phyloP scores from a whole-genome alignment of 2,888 invertebrate species.

The Eledona agricola region DNA sequence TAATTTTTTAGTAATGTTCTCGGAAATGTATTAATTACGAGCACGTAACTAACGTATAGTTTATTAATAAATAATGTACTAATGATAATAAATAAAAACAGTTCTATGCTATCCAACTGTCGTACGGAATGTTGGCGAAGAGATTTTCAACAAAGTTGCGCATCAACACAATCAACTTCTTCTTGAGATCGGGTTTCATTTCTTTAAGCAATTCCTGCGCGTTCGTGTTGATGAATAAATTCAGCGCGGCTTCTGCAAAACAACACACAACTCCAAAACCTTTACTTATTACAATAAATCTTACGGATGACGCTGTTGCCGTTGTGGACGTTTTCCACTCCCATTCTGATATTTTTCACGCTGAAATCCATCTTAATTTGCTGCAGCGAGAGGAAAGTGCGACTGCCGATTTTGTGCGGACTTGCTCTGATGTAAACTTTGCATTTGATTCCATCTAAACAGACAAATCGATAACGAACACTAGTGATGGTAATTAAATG shows the following conservation, averaged over 20 bases:
- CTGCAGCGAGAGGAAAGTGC: slow-evolving; percentile 75
- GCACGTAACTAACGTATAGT: slow-evolving; percentile 5
- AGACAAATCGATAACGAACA: slow-evolving; percentile 1
- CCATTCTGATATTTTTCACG: slow-evolving; percentile 84
- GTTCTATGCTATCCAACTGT: slow-evolving; percentile 71
- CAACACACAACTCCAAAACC: too few species aligned
- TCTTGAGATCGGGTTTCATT: slow-evolving; percentile 85
- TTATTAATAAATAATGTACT: slow-evolving; percentile 17
- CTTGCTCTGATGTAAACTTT: slow-evolving; percentile 83
- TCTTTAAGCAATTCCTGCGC: slow-evolving; percentile 84
- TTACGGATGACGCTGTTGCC: slow-evolving; percentile 82
- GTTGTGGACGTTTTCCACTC: slow-evolving; percentile 84
- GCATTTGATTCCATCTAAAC: slow-evolving; percentile 80
- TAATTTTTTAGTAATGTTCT: too few species aligned
- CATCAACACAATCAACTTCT: slow-evolving; percentile 79
- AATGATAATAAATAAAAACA: slow-evolving; percentile 24
- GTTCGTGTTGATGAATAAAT: slow-evolving; percentile 86
- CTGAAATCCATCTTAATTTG: slow-evolving; percentile 88
- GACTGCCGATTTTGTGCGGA: slow-evolving; percentile 70
- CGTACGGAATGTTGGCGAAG: slow-evolving; percentile 79
- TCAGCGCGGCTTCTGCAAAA: slow-evolving; percentile 80
- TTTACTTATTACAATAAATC: slow-evolving; percentile 53
- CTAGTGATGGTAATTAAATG: too few species aligned
- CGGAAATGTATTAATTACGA: too few species aligned
- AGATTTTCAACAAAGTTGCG: slow-evolving; percentile 78